phyloP scores from a whole-genome alignment of 2,113 vertebrate genomes.

The Hemicordylus capensis region DNA sequence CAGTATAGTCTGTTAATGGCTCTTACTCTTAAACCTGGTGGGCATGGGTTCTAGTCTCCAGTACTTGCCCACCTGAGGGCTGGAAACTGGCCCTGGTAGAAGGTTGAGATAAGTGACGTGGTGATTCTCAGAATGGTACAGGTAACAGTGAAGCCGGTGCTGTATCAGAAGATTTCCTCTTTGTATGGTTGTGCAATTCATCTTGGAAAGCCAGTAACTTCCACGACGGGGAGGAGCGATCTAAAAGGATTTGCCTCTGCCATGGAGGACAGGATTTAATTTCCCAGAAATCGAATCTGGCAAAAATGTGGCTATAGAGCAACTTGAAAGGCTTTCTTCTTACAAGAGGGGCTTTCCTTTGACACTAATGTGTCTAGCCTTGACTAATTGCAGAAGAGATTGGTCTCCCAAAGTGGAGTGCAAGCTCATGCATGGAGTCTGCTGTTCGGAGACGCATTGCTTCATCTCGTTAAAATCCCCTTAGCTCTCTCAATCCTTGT shows the following conservation, averaged over 20 bases:
- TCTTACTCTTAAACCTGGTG: too few species aligned
- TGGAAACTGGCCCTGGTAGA: too few species aligned
- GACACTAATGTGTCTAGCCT: not conserved
- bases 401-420: slow-evolving; percentile 50
- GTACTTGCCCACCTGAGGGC: too few species aligned
- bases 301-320: not conserved
- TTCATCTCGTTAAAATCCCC: not conserved
- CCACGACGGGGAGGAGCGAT: not conserved
- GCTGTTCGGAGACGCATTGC: not conserved
- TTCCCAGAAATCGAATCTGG: not conserved
- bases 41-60: too few species aligned
- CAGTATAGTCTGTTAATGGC: too few species aligned
- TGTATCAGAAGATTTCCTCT: too few species aligned
- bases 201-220: not conserved
- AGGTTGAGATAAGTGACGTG: too few species aligned
- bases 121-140: too few species aligned
- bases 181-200: too few species aligned
- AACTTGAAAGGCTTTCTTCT: not conserved
- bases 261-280: fast-evolving
- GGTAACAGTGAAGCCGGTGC: too few species aligned
- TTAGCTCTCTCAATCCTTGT: not conserved
- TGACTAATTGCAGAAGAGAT: slow-evolving; percentile 3
- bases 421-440: not conserved
- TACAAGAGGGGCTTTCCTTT: slow-evolving; percentile 51
- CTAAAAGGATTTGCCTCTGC: not conserved